Conservation (phyloP, 2,888 invertebrate species). For the Seira musarum region DNA sequence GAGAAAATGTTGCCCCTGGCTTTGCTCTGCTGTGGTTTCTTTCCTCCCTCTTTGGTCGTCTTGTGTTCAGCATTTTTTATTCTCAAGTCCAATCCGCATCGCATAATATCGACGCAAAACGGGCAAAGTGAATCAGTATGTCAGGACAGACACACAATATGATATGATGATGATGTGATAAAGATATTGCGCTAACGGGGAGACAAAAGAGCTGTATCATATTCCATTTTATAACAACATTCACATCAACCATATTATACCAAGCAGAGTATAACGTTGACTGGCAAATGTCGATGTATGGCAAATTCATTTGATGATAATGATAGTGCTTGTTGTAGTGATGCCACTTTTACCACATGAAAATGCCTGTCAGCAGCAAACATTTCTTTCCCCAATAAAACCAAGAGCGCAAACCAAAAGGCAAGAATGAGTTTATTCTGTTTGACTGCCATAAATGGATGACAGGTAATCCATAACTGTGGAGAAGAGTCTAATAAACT, state of each 20-base stretch:
- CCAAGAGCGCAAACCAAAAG: not conserved
- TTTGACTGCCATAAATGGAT: constrained; percentile 56
- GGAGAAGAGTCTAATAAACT: constrained; percentile 48
- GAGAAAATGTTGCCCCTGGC: constrained; percentile 59
- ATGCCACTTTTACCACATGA: constrained; percentile 28
- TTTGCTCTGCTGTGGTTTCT: constrained; percentile 6
- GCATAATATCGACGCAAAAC: not conserved
- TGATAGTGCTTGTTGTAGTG: constrained; percentile 12
- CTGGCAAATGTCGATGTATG: constrained; percentile 1
- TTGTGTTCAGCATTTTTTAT: too few species aligned
- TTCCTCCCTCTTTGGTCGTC: not conserved
- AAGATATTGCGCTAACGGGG: constrained; percentile 3
- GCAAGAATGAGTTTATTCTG: constrained; percentile 3
- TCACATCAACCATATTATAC: not conserved
- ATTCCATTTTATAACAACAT: not conserved
- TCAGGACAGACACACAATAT: constrained; percentile 18
- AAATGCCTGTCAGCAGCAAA: constrained; percentile 57
- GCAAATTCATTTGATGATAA: constrained; percentile 35
- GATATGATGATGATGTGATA: not conserved
- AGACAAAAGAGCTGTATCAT: not conserved
- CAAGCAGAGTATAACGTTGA: not conserved
- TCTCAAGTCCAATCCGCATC: not conserved
- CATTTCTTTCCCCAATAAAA: constrained; percentile 32
- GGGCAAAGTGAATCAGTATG: constrained; percentile 50
- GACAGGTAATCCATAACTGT: constrained; percentile 54